Evolutionary conservation across 1,140 invertebrate species (phyloP).

Genomic region (Geopemphigus sp.): DNA sequence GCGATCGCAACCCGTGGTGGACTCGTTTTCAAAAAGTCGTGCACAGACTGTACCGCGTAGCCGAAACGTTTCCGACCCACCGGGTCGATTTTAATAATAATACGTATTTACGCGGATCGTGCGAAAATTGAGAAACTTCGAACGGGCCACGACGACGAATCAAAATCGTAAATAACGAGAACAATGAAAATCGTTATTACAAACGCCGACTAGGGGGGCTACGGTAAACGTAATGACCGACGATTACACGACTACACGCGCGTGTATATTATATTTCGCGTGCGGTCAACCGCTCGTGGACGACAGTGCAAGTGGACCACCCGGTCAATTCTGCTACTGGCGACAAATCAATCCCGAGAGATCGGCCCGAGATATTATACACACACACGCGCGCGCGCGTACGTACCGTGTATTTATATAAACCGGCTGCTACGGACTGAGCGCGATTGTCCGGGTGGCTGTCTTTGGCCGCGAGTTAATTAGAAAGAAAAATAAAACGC

Average conservation of each 20-base stretch:
- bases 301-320: conserved; percentile 9
- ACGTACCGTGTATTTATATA: background rate
- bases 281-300: background rate
- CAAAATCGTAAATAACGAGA: background rate
- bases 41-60: background rate
- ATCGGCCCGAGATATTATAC: conserved; percentile 16
- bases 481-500: conserved; percentile 24
- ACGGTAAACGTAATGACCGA: conserved; percentile 29
- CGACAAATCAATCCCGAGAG: conserved; percentile 48
- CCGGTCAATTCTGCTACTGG: conserved; percentile 26
- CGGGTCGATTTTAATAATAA: conserved; percentile 5
- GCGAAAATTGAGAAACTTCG: too few species aligned
- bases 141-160: too few species aligned
- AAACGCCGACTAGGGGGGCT: background rate
- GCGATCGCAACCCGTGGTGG: conserved; percentile 10
- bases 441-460: background rate
- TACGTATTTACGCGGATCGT: too few species aligned
- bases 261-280: background rate
- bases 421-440: conserved; percentile 5
- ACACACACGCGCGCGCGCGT: too few species aligned
- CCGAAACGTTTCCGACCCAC: background rate
- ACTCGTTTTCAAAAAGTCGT: background rate
- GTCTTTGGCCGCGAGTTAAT: conserved; percentile 5
- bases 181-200: background rate
- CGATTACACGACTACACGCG: background rate